Evolutionary conservation across 1,140 invertebrate genomes (phyloP), one percentile per base, ranked within the genome.

Genomic region (Bombyx mandarina): DNA sequence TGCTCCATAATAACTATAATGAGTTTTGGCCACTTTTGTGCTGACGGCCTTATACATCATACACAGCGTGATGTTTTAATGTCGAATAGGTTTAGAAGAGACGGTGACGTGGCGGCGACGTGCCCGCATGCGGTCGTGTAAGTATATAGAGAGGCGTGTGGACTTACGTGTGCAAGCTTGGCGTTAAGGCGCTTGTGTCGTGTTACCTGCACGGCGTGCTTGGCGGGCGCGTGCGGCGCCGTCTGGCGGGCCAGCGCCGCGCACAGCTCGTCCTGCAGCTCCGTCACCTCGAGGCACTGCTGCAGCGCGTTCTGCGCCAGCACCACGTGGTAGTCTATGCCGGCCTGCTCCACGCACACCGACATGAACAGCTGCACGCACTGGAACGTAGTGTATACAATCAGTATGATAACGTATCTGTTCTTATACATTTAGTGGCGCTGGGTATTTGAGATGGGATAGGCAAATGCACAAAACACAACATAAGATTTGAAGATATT

Each of bases 281-380:
- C 96, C 56, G 93, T 91, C 77, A 94, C 93, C 68, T 96, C 94
- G 50, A 98, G 88, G 84, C 96, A 98, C 73, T 96, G 93, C 78
- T 97, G 94, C 50, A 98, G 89, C 8, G 97, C 95, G 82, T 97
- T 97, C 91, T 98, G 97, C 26, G 96, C 97, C 61, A 99, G 89
- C 52, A 96, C 95, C 67, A 98, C 96, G 78, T 98, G 97, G 82
- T 98, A 97, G 88, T 98, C 97, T 70, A 99, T 97, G 68, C 96
- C 96, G 45, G 96, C 95, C 69, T 97, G 95, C 87, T 98, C 97
- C 61, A 99, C 93, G 12, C 94, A 93, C 63, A 97, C 96, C 12
- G 95, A 97, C 91, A 96, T 97, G 86, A 98, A 99, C 67, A 98
- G 90, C 79, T 98, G 96, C 67, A 96, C 93, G 81, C 95, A 95